Percentiles rank a stretch among this genome's conserved stretches.
Conservation (phyloP, 2,888 invertebrate genomes). For the Lobophora halterata region DNA sequence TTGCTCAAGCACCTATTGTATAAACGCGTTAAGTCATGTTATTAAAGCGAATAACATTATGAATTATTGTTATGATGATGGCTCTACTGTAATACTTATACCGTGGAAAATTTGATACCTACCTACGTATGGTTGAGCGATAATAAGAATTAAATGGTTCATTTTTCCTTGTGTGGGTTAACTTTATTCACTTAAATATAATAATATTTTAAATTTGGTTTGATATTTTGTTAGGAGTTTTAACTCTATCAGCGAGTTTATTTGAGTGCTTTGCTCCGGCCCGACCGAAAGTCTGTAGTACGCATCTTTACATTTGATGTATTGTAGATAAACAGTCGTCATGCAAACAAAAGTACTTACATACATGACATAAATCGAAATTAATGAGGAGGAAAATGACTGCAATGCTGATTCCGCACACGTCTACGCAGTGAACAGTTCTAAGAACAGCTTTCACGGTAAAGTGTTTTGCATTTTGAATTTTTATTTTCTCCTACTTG, state of each 20-base stretch:
- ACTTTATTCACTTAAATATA: not conserved
- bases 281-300: slow-evolving; percentile 2
- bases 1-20: slow-evolving; percentile 27
- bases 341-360: slow-evolving; percentile 34
- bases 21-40: slow-evolving; percentile 20
- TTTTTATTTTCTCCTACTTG: slow-evolving; percentile 45
- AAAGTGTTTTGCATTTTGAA: slow-evolving; percentile 60
- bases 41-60: slow-evolving; percentile 27
- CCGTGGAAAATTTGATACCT: slow-evolving; percentile 16
- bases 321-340: slow-evolving; percentile 32
- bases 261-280: not conserved
- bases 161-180: slow-evolving; percentile 8
- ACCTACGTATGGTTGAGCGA: slow-evolving; percentile 5
- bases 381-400: slow-evolving; percentile 47
- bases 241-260: not conserved
- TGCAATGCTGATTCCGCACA: slow-evolving; percentile 54
- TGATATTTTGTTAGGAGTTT: not conserved
- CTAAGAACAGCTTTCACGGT: slow-evolving; percentile 69
- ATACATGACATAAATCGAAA: slow-evolving; percentile 40
- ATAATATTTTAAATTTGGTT: not conserved
- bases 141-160: slow-evolving; percentile 2
- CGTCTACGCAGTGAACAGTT: slow-evolving; percentile 51
- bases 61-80: slow-evolving; percentile 24
- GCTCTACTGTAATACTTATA: slow-evolving; percentile 16
- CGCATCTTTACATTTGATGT: slow-evolving; percentile 22